Evolutionary conservation across 2,797 vertebrate species (phyloP), one percentile per base, ranked within the genome.

Genomic region (Notamacropus eugenii): DNA sequence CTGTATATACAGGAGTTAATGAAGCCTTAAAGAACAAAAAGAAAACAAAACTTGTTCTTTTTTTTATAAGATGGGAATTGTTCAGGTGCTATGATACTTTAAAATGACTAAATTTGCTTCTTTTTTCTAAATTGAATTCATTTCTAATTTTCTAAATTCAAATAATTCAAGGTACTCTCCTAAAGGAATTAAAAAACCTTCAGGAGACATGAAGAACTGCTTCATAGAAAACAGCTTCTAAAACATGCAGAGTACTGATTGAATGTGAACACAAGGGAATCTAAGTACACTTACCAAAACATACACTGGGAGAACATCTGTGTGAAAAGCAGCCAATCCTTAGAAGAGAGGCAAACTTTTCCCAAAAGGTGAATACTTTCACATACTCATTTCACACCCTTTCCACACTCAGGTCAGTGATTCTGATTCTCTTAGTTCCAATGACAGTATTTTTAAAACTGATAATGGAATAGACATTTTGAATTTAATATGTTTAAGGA

Each of bases 21-120:
- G 22, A 50, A 87, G 40, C 74, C 40, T 87, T 87, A 87, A 87
- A 52, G 6, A 87, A 87, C 40, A 46, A 40, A 74, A 50, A 87
- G 74, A 46, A 87, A 87, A 87, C 40, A 50, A 87, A 87, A 87
- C 9, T 91, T 94, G 62, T 97, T 55, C 50, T 97, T 54, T 93
- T 94, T 46, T 96, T 96, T 94, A 62, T 52, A 50, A 46, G 9
- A 87, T 87, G 40, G 24, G 40, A 87, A 87, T 87, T 87, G 74
- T 87, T 87, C 40, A 87, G 40, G 40, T 87, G 40, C 74, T 87
- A 87, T 87, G 46, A 46, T 12, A 46, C 40, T 87, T 50, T 87
- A 87, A 87, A 87, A 87, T 87, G 27, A 87, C 74, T 87, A 40
- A 27, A 87, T 87, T 50, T 87, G 74, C 40, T 87, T 87, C 40